Evolutionary conservation across 2,797 vertebrate genomes (phyloP), one percentile per base, ranked within the genome.

Genomic region (Sebastes matsubarae): DNA sequence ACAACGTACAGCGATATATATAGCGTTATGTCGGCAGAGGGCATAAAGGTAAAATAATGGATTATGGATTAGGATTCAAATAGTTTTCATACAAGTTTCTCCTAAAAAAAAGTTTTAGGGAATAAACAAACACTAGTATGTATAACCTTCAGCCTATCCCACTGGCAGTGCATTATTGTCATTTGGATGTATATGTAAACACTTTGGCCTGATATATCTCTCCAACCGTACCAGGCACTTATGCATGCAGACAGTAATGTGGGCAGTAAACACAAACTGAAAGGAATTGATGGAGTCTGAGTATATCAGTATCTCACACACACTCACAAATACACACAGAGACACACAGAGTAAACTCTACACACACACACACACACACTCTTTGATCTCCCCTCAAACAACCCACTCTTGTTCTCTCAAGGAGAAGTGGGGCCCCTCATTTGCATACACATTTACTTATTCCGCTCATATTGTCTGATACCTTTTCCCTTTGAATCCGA

Each of bases 381-480:
- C 84, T 92, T 93, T 94, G 93, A 93, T 93, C 84, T 93, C 38
- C 6, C 34, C 71, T 80, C 79, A 80, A 88, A 92, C 88, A 82
- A 72, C 70, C 75, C 52, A 38, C 71, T 75, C 81, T 72, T 84
- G 83, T 87, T 90, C 81, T 90, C 82, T 87, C 72, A 79, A 81
- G 79, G 83, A 86, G 82, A 90, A 89, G 69, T 72, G 64, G 58
- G 78, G 74, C 52, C 64, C 64, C 76, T 86, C 77, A 87, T 90
- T 88, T 93, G 80, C 91, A 92, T 87, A 75, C 18, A 1, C 64
- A 77, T 79, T 79, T 61, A 75, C 61, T 84, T 79, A 77, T 88
- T 91, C 72, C 16, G 12, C 86, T 76, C 80, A 3, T 70, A 81
- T 74, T 72, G 76, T 72, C 66, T 82, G 79, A 91, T 86, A 83